A percentile compares a stretch with the other conserved stretches of the same genome.
Evolutionary conservation across 2,113 vertebrate species (phyloP).

Genomic region (Acinonyx jubatus): DNA sequence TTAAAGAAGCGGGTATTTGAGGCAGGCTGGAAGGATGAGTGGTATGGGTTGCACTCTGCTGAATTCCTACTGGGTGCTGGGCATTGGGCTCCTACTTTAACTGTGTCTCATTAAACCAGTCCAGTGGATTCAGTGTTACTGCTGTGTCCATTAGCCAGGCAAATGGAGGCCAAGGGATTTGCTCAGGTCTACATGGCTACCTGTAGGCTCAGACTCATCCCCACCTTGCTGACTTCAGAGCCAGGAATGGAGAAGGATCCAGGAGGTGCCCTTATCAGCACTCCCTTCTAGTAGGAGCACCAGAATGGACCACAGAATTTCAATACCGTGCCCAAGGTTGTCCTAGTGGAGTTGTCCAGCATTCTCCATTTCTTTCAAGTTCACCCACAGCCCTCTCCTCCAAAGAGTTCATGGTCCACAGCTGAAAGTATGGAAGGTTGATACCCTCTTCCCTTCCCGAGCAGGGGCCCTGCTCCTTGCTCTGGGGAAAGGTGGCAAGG

Average conservation of each 20-base stretch:
- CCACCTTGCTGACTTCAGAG: background rate
- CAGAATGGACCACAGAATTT: too few species aligned
- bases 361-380: background rate
- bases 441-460: background rate
- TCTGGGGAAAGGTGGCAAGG: background rate
- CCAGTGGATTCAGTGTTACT: background rate
- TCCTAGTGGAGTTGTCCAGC: background rate
- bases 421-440: background rate
- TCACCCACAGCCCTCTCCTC: background rate
- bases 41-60: background rate
- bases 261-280: background rate
- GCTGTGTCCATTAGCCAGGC: background rate
- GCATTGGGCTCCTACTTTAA: background rate
- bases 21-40: background rate
- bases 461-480: background rate
- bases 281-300: background rate
- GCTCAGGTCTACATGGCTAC: background rate
- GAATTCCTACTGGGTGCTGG: background rate
- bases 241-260: background rate
- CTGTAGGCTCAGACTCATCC: background rate
- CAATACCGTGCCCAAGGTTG: too few species aligned
- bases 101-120: slow-evolving; percentile 6
- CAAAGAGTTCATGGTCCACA: background rate
- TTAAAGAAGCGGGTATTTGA: background rate
- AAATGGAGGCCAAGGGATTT: background rate